Conservation (phyloP, 2,797 vertebrate species). For the Selene dorsalis region DNA sequence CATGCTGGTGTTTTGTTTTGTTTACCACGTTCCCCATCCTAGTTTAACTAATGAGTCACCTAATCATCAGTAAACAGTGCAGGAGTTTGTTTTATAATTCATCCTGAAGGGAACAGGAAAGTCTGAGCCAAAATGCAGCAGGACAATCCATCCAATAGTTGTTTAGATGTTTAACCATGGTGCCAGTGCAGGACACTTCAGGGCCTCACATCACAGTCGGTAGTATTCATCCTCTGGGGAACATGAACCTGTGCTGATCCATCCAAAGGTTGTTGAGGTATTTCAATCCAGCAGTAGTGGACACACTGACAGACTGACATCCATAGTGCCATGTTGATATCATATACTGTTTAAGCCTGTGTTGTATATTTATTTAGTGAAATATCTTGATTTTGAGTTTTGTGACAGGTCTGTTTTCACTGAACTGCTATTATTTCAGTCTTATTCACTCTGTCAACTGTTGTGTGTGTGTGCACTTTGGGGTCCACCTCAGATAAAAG, state of each 20-base stretch:
- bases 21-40: too few relatives aligned
- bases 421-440: background rate
- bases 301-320: background rate
- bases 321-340: too few relatives aligned
- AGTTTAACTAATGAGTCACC: background rate
- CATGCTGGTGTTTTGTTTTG: background rate
- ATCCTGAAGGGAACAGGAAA: too few relatives aligned
- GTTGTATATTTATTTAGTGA: background rate
- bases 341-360: background rate
- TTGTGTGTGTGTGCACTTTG: background rate
- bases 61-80: too few relatives aligned
- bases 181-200: background rate
- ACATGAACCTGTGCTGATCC: background rate
- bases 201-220: background rate
- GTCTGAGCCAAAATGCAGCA: too few relatives aligned
- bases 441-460: background rate
- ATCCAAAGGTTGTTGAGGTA: background rate
- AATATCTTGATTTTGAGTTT: background rate
- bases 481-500: background rate
- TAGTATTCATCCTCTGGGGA: background rate
- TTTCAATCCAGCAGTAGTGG: background rate
- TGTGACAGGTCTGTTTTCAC: background rate
- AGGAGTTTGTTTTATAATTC: too few relatives aligned
- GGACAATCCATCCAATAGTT: background rate
- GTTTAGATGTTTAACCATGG: background rate